Conservation (phyloP, 2,888 invertebrate genomes). For the Adelphocoris suturalis region DNA sequence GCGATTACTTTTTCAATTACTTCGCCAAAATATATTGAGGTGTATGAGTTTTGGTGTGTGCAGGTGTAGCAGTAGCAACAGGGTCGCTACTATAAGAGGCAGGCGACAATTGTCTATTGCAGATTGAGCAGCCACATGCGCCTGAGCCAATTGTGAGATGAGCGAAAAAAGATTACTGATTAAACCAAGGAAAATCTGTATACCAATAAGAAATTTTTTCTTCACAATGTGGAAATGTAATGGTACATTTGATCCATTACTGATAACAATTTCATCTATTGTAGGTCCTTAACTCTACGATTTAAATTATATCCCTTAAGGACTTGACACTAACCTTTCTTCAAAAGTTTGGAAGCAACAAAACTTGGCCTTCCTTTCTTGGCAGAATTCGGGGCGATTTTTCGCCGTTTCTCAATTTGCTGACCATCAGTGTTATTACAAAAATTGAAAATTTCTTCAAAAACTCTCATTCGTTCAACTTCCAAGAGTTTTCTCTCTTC, state of each 20-base stretch:
- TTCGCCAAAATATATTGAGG: too few species aligned
- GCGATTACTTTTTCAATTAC: too few species aligned
- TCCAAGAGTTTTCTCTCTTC: neutral
- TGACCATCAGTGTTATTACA: neutral
- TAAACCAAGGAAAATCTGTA: too few species aligned
- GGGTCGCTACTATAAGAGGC: too few species aligned
- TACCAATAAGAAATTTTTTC: too few species aligned
- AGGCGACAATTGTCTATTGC: too few species aligned
- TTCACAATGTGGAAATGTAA: neutral
- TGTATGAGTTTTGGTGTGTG: too few species aligned
- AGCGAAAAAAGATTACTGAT: too few species aligned
- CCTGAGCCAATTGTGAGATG: too few species aligned
- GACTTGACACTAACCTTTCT: neutral
- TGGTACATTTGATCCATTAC: neutral
- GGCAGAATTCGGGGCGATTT: neutral
- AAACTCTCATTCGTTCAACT: neutral
- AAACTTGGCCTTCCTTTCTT: neutral
- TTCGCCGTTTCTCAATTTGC: neutral
- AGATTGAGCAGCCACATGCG: too few species aligned
- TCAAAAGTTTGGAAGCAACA: slow-evolving; percentile 33
- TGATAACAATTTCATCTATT: neutral
- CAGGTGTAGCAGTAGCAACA: too few species aligned
- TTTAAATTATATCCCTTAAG: neutral
- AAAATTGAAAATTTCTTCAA: neutral
- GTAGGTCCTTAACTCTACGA: too few species aligned